Evolutionary conservation across 2,888 invertebrate genomes (phyloP).

Genomic region (Gymnocheta viridis): DNA sequence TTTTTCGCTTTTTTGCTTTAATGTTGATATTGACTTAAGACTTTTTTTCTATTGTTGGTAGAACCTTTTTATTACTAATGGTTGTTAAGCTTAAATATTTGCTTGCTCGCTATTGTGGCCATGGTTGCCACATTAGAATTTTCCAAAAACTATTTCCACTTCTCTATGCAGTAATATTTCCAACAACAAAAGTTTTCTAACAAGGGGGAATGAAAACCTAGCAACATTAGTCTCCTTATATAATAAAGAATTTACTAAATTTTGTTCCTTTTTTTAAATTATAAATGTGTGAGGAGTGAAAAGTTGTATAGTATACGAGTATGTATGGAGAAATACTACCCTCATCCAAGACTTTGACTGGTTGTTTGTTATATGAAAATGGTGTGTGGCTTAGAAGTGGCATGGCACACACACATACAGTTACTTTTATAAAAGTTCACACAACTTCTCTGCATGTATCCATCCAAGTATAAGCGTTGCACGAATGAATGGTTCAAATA

Average conservation of each 20-base stretch:
- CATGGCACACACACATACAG: constrained; percentile 18
- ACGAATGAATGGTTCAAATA: constrained; percentile 69
- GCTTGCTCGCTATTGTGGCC: constrained; percentile 46
- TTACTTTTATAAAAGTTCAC: constrained; percentile 10
- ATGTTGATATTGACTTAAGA: not conserved
- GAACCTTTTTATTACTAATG: not conserved
- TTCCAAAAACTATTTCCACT: constrained; percentile 63
- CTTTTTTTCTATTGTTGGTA: not conserved
- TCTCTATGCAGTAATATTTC: constrained; percentile 16
- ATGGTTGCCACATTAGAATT: constrained; percentile 69
- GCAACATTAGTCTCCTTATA: constrained; percentile 16
- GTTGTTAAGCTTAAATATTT: not conserved
- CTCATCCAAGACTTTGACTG: constrained; percentile 66
- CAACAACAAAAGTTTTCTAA: constrained; percentile 62
- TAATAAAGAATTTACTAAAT: constrained; percentile 43
- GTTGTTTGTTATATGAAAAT: constrained; percentile 64
- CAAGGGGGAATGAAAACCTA: constrained; percentile 30
- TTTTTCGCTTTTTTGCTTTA: too few relatives aligned
- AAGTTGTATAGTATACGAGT: constrained; percentile 15
- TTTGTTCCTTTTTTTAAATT: not conserved
- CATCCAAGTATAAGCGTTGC: constrained; percentile 59
- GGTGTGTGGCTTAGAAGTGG: constrained; percentile 70
- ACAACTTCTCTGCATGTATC: constrained; percentile 44
- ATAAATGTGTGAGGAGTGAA: constrained; percentile 38
- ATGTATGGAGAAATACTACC: constrained; percentile 47